phyloP scores from a whole-genome alignment of 2,797 vertebrate species.

The Cuniculus paca region DNA sequence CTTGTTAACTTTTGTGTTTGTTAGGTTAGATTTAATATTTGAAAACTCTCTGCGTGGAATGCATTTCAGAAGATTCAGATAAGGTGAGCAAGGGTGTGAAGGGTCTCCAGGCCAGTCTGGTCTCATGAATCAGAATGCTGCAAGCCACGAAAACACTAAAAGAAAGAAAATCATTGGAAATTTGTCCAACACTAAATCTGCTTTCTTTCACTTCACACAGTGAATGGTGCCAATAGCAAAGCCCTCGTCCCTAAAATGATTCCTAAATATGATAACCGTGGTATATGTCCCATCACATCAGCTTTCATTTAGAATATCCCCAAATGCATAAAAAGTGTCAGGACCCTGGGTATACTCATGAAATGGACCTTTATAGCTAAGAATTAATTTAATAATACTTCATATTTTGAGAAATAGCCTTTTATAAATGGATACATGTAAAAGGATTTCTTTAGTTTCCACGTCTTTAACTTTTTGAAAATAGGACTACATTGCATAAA shows the following conservation, averaged over 20 bases:
- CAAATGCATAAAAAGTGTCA: background rate
- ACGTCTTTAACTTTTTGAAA: background rate
- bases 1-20: background rate
- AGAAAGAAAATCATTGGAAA: background rate
- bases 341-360: background rate
- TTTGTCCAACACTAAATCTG: background rate
- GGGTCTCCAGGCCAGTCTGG: rapidly evolving
- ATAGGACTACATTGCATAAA: background rate
- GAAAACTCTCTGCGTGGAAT: background rate
- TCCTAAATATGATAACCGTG: too few species aligned
- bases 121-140: background rate
- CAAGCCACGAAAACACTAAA: background rate
- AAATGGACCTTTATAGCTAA: background rate
- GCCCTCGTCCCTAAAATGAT: background rate
- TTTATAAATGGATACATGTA: background rate
- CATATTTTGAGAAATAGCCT: background rate
- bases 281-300: rapidly evolving
- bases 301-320: background rate
- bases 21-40: background rate
- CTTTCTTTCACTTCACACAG: background rate
- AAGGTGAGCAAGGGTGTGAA: background rate
- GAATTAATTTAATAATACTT: background rate
- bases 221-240: background rate
- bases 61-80: background rate
- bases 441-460: background rate